Evolutionary conservation across 1,140 invertebrate species (phyloP).

Genomic region (Cherax destructor): DNA sequence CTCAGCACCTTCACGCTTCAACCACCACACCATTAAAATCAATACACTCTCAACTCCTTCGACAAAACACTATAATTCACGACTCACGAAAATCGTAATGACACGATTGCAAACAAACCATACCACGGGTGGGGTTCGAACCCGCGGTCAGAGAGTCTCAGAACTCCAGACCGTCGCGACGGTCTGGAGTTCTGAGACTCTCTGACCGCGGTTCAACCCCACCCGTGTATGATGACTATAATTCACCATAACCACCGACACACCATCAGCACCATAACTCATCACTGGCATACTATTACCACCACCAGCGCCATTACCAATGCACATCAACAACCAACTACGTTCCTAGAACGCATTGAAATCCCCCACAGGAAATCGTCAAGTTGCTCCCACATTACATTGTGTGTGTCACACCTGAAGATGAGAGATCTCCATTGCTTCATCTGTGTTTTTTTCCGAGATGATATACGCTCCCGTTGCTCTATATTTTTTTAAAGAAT

Average conservation of each 20-base stretch:
- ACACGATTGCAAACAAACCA: no score
- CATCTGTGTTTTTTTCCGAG: slow-evolving; percentile 3
- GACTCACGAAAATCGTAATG: no score
- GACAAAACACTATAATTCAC: no score
- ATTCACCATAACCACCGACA: neutral
- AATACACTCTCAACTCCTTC: neutral
- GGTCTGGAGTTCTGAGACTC: no score
- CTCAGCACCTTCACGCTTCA: no score
- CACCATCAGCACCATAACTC: neutral
- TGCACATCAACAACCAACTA: neutral
- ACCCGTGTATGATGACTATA: neutral
- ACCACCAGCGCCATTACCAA: neutral
- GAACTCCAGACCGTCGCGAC: no score
- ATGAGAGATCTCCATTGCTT: neutral
- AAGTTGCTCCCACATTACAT: neutral
- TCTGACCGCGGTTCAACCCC: no score
- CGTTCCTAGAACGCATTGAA: slow-evolving; percentile 29
- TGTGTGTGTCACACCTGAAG: neutral
- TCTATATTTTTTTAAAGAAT: slow-evolving; percentile 12
- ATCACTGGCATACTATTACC: neutral
- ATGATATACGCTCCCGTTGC: slow-evolving; percentile 16
- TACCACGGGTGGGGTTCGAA: no score
- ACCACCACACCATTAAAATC: neutral
- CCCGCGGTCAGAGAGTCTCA: no score
- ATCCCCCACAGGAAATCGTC: slow-evolving; percentile 7